These are phyloP conservation scores for Hemicordylus capensis DNA, from an alignment of 2,113 vertebrate genomes.

Conservation along the genomic window DNA sequence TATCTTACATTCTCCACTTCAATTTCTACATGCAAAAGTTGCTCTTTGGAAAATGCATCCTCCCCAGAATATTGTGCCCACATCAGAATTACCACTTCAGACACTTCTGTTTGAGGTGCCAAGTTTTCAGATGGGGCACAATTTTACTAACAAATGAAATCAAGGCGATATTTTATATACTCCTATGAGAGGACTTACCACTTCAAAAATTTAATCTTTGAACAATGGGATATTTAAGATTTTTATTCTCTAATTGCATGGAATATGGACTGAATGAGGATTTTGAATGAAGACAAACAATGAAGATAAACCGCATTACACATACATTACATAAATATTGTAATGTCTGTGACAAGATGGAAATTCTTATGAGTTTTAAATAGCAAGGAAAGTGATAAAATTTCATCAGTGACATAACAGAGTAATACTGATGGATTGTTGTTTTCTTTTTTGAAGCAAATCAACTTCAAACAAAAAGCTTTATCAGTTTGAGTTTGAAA, in stretches of 20 bases:
- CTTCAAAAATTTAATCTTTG: background rate
- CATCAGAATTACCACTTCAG: background rate
- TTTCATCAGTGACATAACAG: background rate
- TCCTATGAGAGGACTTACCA: background rate
- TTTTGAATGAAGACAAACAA: background rate
- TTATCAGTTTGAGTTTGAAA: slow-evolving; percentile 27
- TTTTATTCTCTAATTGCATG: background rate
- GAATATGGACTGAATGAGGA: background rate
- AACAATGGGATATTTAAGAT: too few relatives aligned
- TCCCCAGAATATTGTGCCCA: too few relatives aligned
- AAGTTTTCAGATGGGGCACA: background rate
- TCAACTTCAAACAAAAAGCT: slow-evolving; percentile 22
- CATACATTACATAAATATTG: background rate
- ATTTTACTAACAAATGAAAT: background rate
- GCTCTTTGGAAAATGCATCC: background rate
- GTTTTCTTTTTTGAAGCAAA: slow-evolving; percentile 18
- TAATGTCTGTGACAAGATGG: background rate
- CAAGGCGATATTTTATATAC: background rate
- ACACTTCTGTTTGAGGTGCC: background rate
- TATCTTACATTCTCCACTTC: too few relatives aligned
- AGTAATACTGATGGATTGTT: background rate
- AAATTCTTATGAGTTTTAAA: background rate
- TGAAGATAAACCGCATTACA: background rate
- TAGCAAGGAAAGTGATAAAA: slow-evolving; percentile 1
- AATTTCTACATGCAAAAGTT: background rate